Percentiles rank a stretch among this genome's conserved stretches.
Evolutionary conservation across 2,113 vertebrate genomes (phyloP).

Genomic region (Scolopax mira): DNA sequence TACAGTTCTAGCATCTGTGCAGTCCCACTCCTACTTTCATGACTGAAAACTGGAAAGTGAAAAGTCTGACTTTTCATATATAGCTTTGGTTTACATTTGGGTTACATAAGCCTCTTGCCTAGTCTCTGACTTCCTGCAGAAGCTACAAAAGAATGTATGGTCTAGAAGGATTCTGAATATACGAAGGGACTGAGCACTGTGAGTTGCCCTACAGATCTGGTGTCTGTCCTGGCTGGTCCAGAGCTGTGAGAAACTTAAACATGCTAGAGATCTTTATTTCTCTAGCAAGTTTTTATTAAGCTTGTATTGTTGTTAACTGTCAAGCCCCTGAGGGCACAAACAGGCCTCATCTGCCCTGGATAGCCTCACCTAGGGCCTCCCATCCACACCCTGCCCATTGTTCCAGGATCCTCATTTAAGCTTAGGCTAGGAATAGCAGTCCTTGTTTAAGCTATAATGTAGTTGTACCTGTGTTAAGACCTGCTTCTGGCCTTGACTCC

Average conservation of each 20-base stretch:
- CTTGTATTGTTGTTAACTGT: not conserved
- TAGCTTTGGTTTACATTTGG: not conserved
- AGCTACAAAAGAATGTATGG: not conserved
- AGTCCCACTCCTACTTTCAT: not conserved
- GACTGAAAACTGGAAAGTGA: not conserved
- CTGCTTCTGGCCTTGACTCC: not conserved
- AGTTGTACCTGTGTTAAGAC: not conserved
- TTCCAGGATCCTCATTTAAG: not conserved
- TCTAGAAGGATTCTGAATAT: not conserved
- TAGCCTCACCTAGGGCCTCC: not conserved
- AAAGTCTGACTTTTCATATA: not conserved
- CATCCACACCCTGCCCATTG: not conserved
- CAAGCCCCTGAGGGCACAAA: not conserved
- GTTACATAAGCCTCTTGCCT: not conserved
- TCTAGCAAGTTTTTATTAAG: not conserved
- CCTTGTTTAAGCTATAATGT: not conserved
- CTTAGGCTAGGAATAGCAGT: accelerated
- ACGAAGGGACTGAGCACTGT: not conserved
- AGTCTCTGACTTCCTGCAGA: not conserved
- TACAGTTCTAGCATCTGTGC: not conserved
- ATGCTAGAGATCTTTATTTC: not conserved
- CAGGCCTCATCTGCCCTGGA: not conserved
- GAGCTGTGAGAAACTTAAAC: not conserved
- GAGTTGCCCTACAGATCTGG: not conserved
- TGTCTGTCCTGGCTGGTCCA: not conserved